These are phyloP conservation scores for Pteria penguin DNA, from an alignment of 2,888 invertebrate genomes.

Conservation along the genomic window DNA sequence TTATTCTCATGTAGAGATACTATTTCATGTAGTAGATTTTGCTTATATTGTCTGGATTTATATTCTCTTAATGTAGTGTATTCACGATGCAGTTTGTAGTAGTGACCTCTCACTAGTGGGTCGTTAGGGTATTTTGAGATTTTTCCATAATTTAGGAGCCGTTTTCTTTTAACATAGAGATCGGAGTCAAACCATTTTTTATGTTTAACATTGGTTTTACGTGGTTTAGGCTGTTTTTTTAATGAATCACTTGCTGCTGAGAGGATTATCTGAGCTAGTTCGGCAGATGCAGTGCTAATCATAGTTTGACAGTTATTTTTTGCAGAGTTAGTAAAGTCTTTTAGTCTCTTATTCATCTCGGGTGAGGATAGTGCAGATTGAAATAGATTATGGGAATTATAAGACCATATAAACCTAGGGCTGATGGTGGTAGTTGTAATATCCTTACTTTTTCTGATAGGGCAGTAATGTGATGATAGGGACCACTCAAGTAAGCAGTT, in stretches of 20 bases:
- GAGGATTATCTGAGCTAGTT: not conserved
- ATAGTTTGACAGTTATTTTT: not conserved
- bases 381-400: not conserved
- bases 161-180: not conserved
- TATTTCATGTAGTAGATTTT: not conserved
- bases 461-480: not conserved
- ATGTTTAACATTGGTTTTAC: not conserved
- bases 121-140: slow-evolving; percentile 18
- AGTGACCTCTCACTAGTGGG: slow-evolving; percentile 13
- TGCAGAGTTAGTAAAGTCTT: not conserved
- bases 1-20: not conserved
- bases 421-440: not conserved
- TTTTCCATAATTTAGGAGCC: not conserved
- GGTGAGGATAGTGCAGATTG: not conserved
- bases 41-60: not conserved
- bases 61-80: slow-evolving; percentile 15
- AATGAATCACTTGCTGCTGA: slow-evolving; percentile 1
- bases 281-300: not conserved
- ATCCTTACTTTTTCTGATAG: not conserved
- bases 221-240: not conserved
- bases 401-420: slow-evolving; percentile 7
- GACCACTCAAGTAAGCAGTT: slow-evolving; percentile 11
- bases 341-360: slow-evolving; percentile 8
- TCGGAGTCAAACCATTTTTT: slow-evolving; percentile 25
- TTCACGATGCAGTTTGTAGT: slow-evolving; percentile 13